Conservation (phyloP, 2,888 invertebrate species). For the Anaspis maculata region DNA sequence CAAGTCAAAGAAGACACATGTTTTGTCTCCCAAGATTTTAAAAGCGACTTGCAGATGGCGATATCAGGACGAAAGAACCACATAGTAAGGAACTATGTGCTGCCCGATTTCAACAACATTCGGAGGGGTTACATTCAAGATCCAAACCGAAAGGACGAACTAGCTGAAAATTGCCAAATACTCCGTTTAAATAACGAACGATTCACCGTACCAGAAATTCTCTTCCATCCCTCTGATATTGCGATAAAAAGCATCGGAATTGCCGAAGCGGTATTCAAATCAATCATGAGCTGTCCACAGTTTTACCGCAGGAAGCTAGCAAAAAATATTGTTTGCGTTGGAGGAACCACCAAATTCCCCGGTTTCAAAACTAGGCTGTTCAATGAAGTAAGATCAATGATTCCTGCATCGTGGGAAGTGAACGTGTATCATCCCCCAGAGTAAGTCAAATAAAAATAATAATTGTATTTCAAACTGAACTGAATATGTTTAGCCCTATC, state of each 20-base stretch:
- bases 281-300: slow-evolving; percentile 65
- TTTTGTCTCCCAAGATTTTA: slow-evolving; percentile 81
- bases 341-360: slow-evolving; percentile 70
- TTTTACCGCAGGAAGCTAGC: slow-evolving; percentile 69
- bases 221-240: slow-evolving; percentile 92
- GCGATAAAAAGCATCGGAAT: slow-evolving; percentile 89
- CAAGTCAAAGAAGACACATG: slow-evolving; percentile 97
- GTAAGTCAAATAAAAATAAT: slow-evolving; percentile 39
- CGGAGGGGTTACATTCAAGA: slow-evolving; percentile 57
- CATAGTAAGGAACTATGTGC: slow-evolving; percentile 81
- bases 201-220: slow-evolving; percentile 87
- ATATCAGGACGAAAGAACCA: slow-evolving; percentile 54
- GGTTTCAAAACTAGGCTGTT: slow-evolving; percentile 75
- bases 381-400: slow-evolving; percentile 68
- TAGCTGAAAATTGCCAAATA: slow-evolving; percentile 52
- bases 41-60: slow-evolving; percentile 67
- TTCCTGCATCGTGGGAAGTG: slow-evolving; percentile 70
- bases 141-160: slow-evolving; percentile 23
- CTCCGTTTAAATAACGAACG: slow-evolving; percentile 87
- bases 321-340: slow-evolving; percentile 77
- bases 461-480: background rate
- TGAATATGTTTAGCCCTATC: slow-evolving; percentile 53
- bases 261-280: slow-evolving; percentile 75
- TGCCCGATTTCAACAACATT: slow-evolving; percentile 92
- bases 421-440: slow-evolving; percentile 61